Evolutionary conservation across 30 jellyfish, hydroid and myxozoan species (phyloP).

Genomic region (Aurelia sp.): DNA sequence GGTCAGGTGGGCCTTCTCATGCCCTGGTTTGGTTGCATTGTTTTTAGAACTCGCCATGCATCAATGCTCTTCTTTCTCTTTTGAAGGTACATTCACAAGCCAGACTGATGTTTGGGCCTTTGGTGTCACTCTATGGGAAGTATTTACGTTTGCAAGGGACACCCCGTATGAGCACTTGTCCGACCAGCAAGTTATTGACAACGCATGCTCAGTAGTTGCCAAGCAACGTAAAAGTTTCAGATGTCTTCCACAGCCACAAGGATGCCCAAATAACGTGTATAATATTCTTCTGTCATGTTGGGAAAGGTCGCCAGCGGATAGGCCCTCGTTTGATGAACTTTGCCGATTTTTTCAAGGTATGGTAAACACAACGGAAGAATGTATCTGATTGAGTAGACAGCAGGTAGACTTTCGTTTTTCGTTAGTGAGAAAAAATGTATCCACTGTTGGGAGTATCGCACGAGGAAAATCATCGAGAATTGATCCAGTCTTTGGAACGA

Average conservation of each 20-base stretch:
- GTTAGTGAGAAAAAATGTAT: no score
- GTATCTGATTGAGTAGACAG: constrained; percentile 1
- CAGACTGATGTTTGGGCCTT: constrained; percentile 92
- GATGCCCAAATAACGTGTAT: constrained; percentile 79
- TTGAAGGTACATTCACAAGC: constrained; percentile 83
- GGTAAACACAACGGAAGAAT: constrained; percentile 43
- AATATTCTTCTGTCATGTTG: constrained; percentile 71
- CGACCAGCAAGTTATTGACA: constrained; percentile 88
- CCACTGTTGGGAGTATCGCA: no score
- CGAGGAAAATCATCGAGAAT: no score
- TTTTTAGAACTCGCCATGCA: no score
- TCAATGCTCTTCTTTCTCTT: not conserved
- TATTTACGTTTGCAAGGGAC: constrained; percentile 91
- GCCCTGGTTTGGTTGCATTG: no score
- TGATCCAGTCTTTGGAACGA: no score
- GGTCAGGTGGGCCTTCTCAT: no score
- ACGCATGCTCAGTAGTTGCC: constrained; percentile 89
- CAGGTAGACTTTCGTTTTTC: no score
- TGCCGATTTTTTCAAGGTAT: constrained; percentile 14
- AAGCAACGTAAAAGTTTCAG: constrained; percentile 44
- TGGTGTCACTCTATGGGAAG: constrained; percentile 97
- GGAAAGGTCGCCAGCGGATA: constrained; percentile 70
- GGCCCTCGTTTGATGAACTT: constrained; percentile 79
- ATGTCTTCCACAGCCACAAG: constrained; percentile 62
- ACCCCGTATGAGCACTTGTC: constrained; percentile 75